Evolutionary conservation across 2,888 invertebrate genomes (phyloP).

Genomic region (Mylabris sibirica): DNA sequence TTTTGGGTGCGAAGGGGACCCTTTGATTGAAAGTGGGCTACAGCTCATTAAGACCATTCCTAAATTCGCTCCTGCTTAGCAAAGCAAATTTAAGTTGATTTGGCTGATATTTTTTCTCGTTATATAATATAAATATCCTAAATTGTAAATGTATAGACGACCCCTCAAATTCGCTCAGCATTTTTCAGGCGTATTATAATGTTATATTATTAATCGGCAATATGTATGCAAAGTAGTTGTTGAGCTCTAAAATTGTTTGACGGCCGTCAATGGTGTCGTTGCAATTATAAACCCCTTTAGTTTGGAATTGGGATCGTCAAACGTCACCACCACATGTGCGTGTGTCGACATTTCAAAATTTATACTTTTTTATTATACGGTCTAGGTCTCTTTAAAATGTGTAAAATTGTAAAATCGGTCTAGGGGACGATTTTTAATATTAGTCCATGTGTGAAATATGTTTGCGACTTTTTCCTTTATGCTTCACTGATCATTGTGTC

Average conservation of each 20-base stretch:
- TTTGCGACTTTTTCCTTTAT: slow-evolving; percentile 23
- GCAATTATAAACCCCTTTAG: slow-evolving; percentile 59
- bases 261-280: slow-evolving; percentile 54
- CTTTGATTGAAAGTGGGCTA: no score
- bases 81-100: no score
- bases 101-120: no score
- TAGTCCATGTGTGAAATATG: slow-evolving; percentile 47
- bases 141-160: background rate
- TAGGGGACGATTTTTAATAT: slow-evolving; percentile 51
- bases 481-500: slow-evolving; percentile 11
- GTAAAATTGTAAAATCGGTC: slow-evolving; percentile 54
- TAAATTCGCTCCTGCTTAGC: no score
- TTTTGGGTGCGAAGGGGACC: no score
- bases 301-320: slow-evolving; percentile 45
- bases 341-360: slow-evolving; percentile 47
- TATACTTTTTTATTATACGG: slow-evolving; percentile 53
- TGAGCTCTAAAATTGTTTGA: slow-evolving; percentile 52
- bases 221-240: slow-evolving; percentile 60
- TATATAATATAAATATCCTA: no score
- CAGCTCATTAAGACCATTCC: no score
- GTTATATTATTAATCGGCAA: slow-evolving; percentile 57
- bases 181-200: slow-evolving; percentile 50
- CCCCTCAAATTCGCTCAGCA: background rate
- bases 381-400: slow-evolving; percentile 47
- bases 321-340: slow-evolving; percentile 48